Conservation (phyloP, 2,888 invertebrate genomes). For the Emmelina monodactyla region DNA sequence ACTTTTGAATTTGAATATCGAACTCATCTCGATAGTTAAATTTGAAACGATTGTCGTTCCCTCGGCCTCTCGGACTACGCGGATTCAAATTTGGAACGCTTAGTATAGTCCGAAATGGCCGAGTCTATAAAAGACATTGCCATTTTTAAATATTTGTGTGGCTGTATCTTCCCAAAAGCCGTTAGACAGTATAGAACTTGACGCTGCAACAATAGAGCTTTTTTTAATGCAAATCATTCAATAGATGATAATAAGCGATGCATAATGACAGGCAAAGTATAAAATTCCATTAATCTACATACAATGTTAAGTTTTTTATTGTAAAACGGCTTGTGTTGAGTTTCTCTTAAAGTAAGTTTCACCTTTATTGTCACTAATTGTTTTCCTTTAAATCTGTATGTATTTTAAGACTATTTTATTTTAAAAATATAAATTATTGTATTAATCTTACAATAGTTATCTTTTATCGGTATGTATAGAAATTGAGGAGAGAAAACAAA, state of each 20-base stretch:
- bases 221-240: no score
- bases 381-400: conserved; percentile 51
- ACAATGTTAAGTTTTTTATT: background rate
- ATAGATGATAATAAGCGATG: no score
- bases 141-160: conserved; percentile 42
- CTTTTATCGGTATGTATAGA: conserved; percentile 23
- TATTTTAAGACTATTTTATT: conserved; percentile 55
- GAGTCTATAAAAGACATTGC: conserved; percentile 42
- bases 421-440: conserved; percentile 40
- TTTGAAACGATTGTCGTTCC: conserved; percentile 17
- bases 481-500: conserved; percentile 40
- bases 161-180: conserved; percentile 21
- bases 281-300: background rate
- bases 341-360: conserved; percentile 43
- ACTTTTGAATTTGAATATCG: conserved; percentile 19
- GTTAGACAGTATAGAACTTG: conserved; percentile 14
- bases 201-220: conserved; percentile 7
- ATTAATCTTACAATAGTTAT: conserved; percentile 53
- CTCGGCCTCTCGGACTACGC: conserved; percentile 2
- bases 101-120: conserved; percentile 5
- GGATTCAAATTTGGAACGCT: no score
- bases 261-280: background rate
- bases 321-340: conserved; percentile 13
- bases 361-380: conserved; percentile 52
- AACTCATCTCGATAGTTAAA: conserved; percentile 23